Conservation (phyloP, 1,140 invertebrate species). For the Zelostemma sp. region DNA sequence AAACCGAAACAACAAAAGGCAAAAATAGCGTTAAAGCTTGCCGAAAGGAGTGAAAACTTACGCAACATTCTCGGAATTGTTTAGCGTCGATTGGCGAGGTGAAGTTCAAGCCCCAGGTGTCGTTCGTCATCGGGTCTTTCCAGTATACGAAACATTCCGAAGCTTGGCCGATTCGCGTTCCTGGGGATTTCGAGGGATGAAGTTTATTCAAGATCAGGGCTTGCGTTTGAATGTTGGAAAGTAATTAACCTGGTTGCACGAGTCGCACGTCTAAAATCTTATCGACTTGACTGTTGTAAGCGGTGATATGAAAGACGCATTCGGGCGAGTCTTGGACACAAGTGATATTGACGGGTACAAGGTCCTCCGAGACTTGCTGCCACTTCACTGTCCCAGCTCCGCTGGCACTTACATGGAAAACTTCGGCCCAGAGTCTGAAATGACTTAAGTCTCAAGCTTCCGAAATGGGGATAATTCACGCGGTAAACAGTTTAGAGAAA, state of each 20-base stretch:
- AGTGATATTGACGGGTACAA: slow-evolving; percentile 97
- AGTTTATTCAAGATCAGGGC: too few relatives aligned
- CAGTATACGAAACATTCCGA: slow-evolving; percentile 99
- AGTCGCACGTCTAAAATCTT: slow-evolving; percentile 97
- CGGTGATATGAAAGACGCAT: slow-evolving; percentile 97
- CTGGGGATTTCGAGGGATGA: slow-evolving; percentile 73
- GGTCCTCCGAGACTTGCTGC: slow-evolving; percentile 97
- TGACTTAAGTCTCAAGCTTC: slow-evolving; percentile 46
- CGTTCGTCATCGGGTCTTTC: slow-evolving; percentile 96
- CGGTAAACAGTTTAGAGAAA: not conserved
- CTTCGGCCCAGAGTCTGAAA: slow-evolving; percentile 95
- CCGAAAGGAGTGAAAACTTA: slow-evolving; percentile 76
- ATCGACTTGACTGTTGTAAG: slow-evolving; percentile 98
- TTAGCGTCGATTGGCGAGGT: slow-evolving; percentile 97
- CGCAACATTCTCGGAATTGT: slow-evolving; percentile 96
- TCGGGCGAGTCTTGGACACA: slow-evolving; percentile 96
- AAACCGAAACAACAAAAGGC: not conserved
- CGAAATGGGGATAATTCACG: slow-evolving; percentile 13
- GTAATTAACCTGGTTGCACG: slow-evolving; percentile 88
- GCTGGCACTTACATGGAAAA: slow-evolving; percentile 94
- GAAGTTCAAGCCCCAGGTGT: slow-evolving; percentile 99
- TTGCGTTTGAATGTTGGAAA: slow-evolving; percentile 11
- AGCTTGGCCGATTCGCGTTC: slow-evolving; percentile 95
- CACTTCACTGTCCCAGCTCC: slow-evolving; percentile 92
- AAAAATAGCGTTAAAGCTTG: slow-evolving; percentile 6